Base-by-base conservation (phyloP, 2,888 invertebrate species). In the Neuroscelio doddi region DNA sequence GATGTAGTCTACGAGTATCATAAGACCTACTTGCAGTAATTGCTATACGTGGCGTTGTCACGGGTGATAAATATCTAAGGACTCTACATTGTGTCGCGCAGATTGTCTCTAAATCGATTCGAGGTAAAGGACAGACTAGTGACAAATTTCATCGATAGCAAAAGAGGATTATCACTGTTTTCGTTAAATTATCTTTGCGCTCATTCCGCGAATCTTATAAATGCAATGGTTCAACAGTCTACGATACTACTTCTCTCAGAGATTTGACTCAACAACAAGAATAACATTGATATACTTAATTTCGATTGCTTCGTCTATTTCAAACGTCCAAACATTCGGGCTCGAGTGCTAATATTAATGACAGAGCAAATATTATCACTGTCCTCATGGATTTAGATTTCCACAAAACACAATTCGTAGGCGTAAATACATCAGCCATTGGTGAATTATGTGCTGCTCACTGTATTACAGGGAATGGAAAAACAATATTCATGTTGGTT, bases 1-100 rank as follows among this genome's bases (percentile, higher is more conserved):
- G 56, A 55, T 44, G 53, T 70, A 26, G 67, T 70, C 1, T 65
- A 68, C 39, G 53, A 51, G n/a, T 70, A 70, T 27, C 50, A 59
- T 14, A 57, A 53, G 32, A 42, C 12, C n/a, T 64, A 67, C 15
- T 42, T 39, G 1, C 51, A 55, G 26, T 58, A 63, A 44, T 36
- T 59, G n/a, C 16, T 63, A 1, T 63, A 67, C 32, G 66, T 63
- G 9, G 67, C 59, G 9, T 38, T 57, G 12, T 57, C 44, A 1
- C 10, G 57, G 46, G 57, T 57, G 1, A 57, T 36, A 36, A 32
- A 5, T 17, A 38, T 52, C 3, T 4, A 15, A 36, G 36, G 36
- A 2, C 15, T 36, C 1, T 36, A 10, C 15, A 36, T 36, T 12
- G 36, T 36, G 14, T 15, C 36, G 4, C 12, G 3, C 14, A 3